Evolutionary conservation across 2,888 invertebrate genomes (phyloP).

Genomic region (Crepidodera aurea): DNA sequence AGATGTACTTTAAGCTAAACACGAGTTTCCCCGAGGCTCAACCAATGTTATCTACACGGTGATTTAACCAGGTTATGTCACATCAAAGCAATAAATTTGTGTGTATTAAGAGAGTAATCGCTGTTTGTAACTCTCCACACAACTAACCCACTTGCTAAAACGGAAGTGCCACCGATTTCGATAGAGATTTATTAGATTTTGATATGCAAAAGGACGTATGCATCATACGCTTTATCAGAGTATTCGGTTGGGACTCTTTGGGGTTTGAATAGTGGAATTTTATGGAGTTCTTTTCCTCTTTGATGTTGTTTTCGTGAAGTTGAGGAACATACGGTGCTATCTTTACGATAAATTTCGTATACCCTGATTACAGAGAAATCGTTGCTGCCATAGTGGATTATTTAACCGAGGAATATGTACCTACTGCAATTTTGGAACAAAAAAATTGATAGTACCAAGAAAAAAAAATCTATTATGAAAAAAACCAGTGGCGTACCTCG

Average conservation of each 20-base stretch:
- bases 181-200: conserved; percentile 28
- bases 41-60: neutral
- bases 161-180: conserved; percentile 24
- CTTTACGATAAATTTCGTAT: conserved; percentile 5
- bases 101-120: conserved; percentile 26
- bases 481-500: too few species aligned
- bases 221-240: conserved; percentile 21
- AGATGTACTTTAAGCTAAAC: too few species aligned
- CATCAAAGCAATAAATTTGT: conserved; percentile 19
- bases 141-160: conserved; percentile 21
- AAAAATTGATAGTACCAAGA: too few species aligned
- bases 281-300: conserved; percentile 10
- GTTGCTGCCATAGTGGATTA: neutral
- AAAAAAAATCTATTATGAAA: too few species aligned
- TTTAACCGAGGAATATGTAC: too few species aligned
- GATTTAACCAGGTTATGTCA: conserved; percentile 19
- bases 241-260: conserved; percentile 6
- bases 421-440: too few species aligned
- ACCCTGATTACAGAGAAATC: too few species aligned
- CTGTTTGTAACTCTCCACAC: conserved; percentile 25
- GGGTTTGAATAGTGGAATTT: conserved; percentile 4
- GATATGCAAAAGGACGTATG: conserved; percentile 26
- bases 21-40: neutral
- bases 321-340: neutral
- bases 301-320: conserved; percentile 10